Evolutionary conservation across 2,113 vertebrate species (phyloP), one percentile per base, ranked within the genome.

Genomic region (Microcebus ravelobensis): DNA sequence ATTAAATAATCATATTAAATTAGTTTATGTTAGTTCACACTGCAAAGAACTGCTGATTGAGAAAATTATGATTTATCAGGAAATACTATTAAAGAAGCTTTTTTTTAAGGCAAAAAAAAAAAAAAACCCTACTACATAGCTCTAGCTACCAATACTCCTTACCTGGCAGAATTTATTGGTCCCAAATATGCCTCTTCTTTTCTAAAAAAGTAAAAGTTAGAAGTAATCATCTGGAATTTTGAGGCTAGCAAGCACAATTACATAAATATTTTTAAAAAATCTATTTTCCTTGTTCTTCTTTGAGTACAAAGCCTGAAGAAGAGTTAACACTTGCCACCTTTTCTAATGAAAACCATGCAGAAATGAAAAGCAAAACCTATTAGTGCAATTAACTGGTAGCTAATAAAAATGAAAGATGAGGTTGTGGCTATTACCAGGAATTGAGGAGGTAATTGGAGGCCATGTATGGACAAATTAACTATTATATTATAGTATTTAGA

Each of bases 161-260:
- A 97, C 96, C 96, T 98, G 93, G 84, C 45, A 94, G 87, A 97
- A 97, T 90, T 97, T 97, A 97, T 88, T 95, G 97, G 93, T 97
- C 90, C 88, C 96, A 96, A 93, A 97, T 96, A 98, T 97, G 89
- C 86, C 91, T 97, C 96, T 98, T 97, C 94, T 95, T 96, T 95
- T 98, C 96, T 98, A 97, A 97, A 97, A 96, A 94, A 96, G 95
- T 96, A 96, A 96, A 98, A 96, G 73, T 97, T 95, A 96, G 52
- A 98, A 96, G 87, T 89, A 87, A 73, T 97, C 96, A 96, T 87
- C 93, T 96, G 36, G 76, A 95, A 92, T 96, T 92, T 94, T 87
- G 83, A 87, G 71, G 63, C 92, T 71, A 93, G 25, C 3, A 94
- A 93, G 80, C 8, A 97, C 14, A 96, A 29, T 90, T 86, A 73